These are phyloP conservation scores for Anolis apletophallus DNA, from an alignment of 2,797 vertebrate species.

Conservation along the genomic window DNA sequence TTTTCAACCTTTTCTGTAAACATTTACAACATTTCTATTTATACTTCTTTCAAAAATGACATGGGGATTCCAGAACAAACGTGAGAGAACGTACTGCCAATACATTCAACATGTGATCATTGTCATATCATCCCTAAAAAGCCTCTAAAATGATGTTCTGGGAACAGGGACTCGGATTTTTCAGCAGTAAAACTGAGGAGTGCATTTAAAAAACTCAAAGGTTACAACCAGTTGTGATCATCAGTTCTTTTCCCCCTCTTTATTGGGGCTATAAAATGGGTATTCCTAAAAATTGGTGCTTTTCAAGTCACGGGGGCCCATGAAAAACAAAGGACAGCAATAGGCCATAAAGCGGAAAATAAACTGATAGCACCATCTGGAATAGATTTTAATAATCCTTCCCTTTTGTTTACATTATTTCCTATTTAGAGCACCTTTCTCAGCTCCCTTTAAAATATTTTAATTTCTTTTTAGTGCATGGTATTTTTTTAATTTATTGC, in stretches of 20 bases:
- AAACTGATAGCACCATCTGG: background rate
- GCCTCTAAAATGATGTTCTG: background rate
- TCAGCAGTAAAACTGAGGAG: slow-evolving; percentile 8
- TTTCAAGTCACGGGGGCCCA: background rate
- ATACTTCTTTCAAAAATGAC: background rate
- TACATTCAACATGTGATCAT: background rate
- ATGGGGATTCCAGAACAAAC: slow-evolving; percentile 57
- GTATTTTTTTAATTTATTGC: background rate
- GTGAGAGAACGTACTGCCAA: slow-evolving; percentile 39
- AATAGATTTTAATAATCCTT: slow-evolving; percentile 1
- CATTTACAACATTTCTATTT: too few relatives aligned
- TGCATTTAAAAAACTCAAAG: background rate
- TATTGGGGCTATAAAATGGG: background rate
- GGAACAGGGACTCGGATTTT: slow-evolving; percentile 33
- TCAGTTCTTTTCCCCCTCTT: background rate
- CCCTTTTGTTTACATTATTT: background rate
- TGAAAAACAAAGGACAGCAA: slow-evolving; percentile 20
- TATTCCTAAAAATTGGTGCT: background rate
- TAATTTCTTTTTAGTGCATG: slow-evolving; percentile 33
- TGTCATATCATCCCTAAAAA: slow-evolving; percentile 21
- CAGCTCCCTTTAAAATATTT: slow-evolving; percentile 29
- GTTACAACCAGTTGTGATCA: rapidly evolving
- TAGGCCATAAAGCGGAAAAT: slow-evolving; percentile 25
- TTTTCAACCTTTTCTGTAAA: too few relatives aligned
- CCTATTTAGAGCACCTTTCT: slow-evolving; percentile 14